These are phyloP conservation scores for Mesaphorura yosii DNA, from an alignment of 1,140 invertebrate genomes.

Conservation along the genomic window DNA sequence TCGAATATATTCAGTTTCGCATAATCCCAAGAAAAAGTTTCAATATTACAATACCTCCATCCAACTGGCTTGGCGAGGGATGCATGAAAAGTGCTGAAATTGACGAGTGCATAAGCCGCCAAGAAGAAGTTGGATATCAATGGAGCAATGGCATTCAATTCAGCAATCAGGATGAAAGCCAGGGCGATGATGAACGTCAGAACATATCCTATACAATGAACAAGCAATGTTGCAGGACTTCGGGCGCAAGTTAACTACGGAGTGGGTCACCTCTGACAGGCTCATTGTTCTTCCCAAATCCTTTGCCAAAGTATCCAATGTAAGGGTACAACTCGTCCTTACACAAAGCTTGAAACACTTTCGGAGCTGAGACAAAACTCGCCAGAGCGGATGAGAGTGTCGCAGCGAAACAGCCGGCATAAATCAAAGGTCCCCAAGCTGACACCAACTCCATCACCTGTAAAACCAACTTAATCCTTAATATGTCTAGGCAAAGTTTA, in stretches of 20 bases:
- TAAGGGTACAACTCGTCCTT: slow-evolving; percentile 53
- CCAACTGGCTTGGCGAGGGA: slow-evolving; percentile 47
- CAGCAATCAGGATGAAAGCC: slow-evolving; percentile 47
- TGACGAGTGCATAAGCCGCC: slow-evolving; percentile 47
- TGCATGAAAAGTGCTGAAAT: slow-evolving; percentile 66
- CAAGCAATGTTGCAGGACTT: too few species aligned
- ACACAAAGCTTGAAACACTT: slow-evolving; percentile 48
- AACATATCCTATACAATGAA: too few species aligned
- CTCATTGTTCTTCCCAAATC: slow-evolving; percentile 47
- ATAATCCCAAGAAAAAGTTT: not conserved
- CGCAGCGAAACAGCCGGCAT: slow-evolving; percentile 48
- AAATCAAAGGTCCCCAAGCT: slow-evolving; percentile 41
- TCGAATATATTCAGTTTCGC: not conserved
- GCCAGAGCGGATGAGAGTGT: slow-evolving; percentile 51
- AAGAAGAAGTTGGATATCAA: slow-evolving; percentile 58
- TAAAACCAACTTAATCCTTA: slow-evolving; percentile 26
- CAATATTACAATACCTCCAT: not conserved
- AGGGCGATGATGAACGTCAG: slow-evolving; percentile 47
- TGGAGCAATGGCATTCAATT: slow-evolving; percentile 49
- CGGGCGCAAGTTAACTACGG: too few species aligned
- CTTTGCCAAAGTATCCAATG: slow-evolving; percentile 48
- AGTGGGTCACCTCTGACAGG: too few species aligned
- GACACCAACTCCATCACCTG: slow-evolving; percentile 41
- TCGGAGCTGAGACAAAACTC: slow-evolving; percentile 49
- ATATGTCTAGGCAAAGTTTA: too few species aligned